Conservation (phyloP, 2,797 vertebrate genomes). For the Catharus ustulatus region DNA sequence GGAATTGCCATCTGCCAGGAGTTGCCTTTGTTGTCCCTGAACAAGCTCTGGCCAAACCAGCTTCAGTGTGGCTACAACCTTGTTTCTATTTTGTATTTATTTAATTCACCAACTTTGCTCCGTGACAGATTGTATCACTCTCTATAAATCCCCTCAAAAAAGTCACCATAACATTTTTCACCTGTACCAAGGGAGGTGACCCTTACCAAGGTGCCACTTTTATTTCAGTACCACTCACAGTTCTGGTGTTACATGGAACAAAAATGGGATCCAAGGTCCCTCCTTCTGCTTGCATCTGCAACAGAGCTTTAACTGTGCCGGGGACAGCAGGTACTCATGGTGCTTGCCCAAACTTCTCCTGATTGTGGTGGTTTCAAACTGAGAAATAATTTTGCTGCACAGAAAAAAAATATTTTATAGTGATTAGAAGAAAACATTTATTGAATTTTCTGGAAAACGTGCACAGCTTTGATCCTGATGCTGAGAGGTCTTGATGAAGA, state of each 20-base stretch:
- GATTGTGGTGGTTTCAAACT: not conserved
- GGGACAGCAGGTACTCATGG: constrained; percentile 16
- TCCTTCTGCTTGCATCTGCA: not conserved
- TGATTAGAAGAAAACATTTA: not conserved
- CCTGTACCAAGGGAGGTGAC: not conserved
- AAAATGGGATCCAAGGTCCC: constrained; percentile 1
- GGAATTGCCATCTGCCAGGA: not conserved
- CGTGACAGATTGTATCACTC: not conserved
- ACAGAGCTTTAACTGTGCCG: constrained; percentile 43
- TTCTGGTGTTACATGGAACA: constrained; percentile 19
- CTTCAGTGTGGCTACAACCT: not conserved
- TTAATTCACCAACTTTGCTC: not conserved
- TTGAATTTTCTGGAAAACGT: not conserved
- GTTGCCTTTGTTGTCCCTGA: not conserved
- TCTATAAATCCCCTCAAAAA: not conserved
- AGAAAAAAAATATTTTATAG: not conserved
- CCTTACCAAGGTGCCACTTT: constrained; percentile 3
- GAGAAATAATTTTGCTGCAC: not conserved
- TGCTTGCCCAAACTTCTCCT: not conserved
- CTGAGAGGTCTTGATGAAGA: not conserved
- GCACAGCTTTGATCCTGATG: not conserved
- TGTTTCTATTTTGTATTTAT: not conserved
- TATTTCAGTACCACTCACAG: not conserved
- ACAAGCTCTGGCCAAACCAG: not conserved
- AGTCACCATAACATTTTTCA: not conserved